Evolutionary conservation across 1,140 invertebrate species (phyloP).

Genomic region (Bombus waltoni): DNA sequence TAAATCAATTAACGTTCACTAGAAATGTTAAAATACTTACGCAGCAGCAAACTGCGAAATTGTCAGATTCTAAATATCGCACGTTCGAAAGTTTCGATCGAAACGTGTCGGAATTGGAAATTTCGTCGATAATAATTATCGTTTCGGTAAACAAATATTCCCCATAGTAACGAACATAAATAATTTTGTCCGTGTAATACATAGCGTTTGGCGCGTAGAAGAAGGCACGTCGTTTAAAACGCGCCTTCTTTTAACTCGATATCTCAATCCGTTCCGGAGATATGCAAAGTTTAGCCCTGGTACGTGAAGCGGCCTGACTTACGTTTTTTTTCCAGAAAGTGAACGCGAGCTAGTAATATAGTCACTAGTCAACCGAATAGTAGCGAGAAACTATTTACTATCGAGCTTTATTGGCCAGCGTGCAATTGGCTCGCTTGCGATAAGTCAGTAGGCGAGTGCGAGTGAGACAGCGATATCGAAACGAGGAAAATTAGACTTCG

Average conservation of each 20-base stretch:
- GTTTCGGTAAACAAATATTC: no score
- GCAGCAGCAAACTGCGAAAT: no score
- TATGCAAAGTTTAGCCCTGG: neutral
- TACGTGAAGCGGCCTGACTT: neutral
- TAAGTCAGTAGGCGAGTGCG: neutral
- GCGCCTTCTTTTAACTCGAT: neutral
- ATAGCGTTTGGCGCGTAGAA: neutral
- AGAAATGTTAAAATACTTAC: no score
- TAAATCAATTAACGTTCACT: no score
- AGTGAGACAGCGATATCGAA: neutral
- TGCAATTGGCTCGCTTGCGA: neutral
- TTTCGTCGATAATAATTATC: no score
- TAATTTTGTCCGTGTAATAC: neutral
- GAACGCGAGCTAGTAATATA: neutral
- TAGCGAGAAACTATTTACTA: no score
- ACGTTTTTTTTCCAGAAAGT: neutral
- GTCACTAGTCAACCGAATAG: neutral
- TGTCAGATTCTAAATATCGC: no score
- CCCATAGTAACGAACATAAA: no score
- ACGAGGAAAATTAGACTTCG: neutral
- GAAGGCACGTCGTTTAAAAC: neutral
- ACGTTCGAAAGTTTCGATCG: no score
- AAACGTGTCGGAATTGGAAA: no score
- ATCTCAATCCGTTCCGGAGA: conserved; percentile 8
- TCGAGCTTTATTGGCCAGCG: no score